Base-by-base conservation (phyloP, 2,797 vertebrate genomes). In the Ptychobarbus kaznakovi region DNA sequence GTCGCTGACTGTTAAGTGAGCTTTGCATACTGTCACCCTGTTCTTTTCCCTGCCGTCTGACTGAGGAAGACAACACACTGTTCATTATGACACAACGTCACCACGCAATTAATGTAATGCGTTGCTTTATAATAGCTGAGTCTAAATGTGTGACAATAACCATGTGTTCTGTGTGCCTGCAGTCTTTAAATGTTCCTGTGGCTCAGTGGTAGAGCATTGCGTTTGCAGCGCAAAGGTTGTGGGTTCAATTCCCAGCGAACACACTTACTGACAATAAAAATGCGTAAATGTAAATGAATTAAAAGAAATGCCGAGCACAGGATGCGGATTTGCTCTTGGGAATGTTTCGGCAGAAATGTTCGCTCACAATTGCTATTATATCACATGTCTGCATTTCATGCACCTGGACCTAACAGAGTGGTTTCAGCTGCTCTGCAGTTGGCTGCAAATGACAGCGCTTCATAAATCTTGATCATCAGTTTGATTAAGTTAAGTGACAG, bases 401-500 rank as follows among this genome's bases (percentile, higher is more conserved):
- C 80, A 75, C 75, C 53, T 83, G 51, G 66, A 83, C 38, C 12
- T 53, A 35, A 81, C 35, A 10, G 28, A 69, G 22, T 35, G 65
- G 78, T 83, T 65, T 74, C 58, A 76, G 84, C 74, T 70, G 81
- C 78, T 74, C 68, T 65, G 69, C 68, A 35, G 51, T 73, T 81
- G 65, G 72, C 72, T 61, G 25, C 70, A 51, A 83, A 74, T 75
- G 58, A 40, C 44, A 66, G 44, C 9, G 7, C 66, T 74, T 82
- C 84, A 89, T 87, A 65, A 88, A 86, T 87, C 86, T 82, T 79
- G 78, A 89, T 86, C 58, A 80, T 81, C 44, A 40, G 49, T 77
- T 84, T 78, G 84, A 87, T 86, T 79, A 86, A 83, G 82, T 76
- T 70, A 51, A 68, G 74, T 84, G 86, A 79, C 84, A 86, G 74